Percentiles rank a stretch among this genome's conserved stretches.
phyloP scores from a whole-genome alignment of 2,888 invertebrate genomes.

The Drosophila helvetica region DNA sequence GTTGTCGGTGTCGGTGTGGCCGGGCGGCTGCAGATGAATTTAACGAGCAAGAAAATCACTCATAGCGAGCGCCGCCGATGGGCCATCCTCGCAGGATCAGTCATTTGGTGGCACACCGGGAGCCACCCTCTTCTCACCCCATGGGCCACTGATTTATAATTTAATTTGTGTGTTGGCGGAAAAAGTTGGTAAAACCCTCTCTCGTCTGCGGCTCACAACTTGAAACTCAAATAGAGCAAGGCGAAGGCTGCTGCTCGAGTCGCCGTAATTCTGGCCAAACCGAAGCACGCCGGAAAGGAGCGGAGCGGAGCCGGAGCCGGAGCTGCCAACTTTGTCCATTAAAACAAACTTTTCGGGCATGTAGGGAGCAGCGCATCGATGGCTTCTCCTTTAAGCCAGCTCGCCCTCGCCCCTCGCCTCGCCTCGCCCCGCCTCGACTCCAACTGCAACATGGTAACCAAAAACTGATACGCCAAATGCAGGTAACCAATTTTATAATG shows the following conservation, averaged over 20 bases:
- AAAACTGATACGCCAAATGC: slow-evolving; percentile 74
- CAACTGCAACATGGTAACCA: slow-evolving; percentile 43
- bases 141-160: slow-evolving; percentile 61
- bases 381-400: slow-evolving; percentile 47
- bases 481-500: slow-evolving; percentile 76
- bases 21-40: slow-evolving; percentile 57
- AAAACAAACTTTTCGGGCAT: slow-evolving; percentile 73
- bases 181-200: slow-evolving; percentile 37
- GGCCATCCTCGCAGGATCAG: slow-evolving; percentile 10
- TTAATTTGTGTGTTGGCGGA: slow-evolving; percentile 61
- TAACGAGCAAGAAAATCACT: slow-evolving; percentile 75
- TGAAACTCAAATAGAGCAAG: slow-evolving; percentile 50
- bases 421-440: not conserved
- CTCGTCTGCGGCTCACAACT: slow-evolving; percentile 35
- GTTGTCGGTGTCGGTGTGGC: slow-evolving; percentile 47
- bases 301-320: not conserved
- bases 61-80: slow-evolving; percentile 26
- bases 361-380: slow-evolving; percentile 69
- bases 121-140: not conserved
- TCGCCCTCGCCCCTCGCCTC: no score
- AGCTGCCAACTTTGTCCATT: slow-evolving; percentile 71
- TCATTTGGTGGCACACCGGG: not conserved
- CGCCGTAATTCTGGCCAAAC: no score
- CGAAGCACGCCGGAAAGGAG: no score
- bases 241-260: slow-evolving; percentile 15